Evolutionary conservation across 2,797 vertebrate species (phyloP).

Genomic region (Sphenodon punctatus): DNA sequence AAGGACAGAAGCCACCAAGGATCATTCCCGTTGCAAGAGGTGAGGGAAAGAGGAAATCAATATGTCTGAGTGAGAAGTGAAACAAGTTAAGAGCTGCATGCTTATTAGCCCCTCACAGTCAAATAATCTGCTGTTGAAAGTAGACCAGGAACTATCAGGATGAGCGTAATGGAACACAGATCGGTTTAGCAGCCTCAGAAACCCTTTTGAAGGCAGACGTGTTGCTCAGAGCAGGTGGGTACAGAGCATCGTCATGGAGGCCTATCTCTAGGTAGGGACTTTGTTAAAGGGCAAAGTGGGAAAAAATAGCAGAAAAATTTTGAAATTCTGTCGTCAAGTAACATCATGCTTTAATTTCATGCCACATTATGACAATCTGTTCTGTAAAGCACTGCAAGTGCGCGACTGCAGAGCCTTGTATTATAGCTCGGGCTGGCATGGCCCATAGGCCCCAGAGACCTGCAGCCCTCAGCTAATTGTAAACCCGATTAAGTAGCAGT

Average conservation of each 20-base stretch:
- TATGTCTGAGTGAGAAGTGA: slow-evolving; percentile 2
- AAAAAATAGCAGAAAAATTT: no score
- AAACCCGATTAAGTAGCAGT: slow-evolving; percentile 63
- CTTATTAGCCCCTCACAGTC: slow-evolving; percentile 55
- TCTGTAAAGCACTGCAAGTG: slow-evolving; percentile 53
- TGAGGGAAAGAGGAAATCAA: background rate
- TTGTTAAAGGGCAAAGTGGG: background rate
- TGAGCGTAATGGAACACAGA: slow-evolving; percentile 30
- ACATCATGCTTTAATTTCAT: slow-evolving; percentile 75
- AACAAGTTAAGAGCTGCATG: slow-evolving; percentile 59
- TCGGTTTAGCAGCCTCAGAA: slow-evolving; percentile 32
- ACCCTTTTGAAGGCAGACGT: slow-evolving; percentile 48
- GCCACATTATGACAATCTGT: slow-evolving; percentile 71
- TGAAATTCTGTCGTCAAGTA: slow-evolving; percentile 67
- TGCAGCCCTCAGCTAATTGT: slow-evolving; percentile 47
- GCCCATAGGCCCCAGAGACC: slow-evolving; percentile 46
- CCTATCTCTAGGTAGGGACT: slow-evolving; percentile 10
- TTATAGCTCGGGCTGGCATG: slow-evolving; percentile 31
- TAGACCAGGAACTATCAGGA: slow-evolving; percentile 20
- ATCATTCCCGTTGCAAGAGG: background rate
- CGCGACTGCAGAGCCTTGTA: slow-evolving; percentile 44
- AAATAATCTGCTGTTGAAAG: slow-evolving; percentile 47
- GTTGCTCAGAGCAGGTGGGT: slow-evolving; percentile 51
- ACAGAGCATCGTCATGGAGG: background rate
- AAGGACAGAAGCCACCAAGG: accelerated